phyloP scores from a whole-genome alignment of 1,140 invertebrate species.

The Dendroctonus ponderosae region DNA sequence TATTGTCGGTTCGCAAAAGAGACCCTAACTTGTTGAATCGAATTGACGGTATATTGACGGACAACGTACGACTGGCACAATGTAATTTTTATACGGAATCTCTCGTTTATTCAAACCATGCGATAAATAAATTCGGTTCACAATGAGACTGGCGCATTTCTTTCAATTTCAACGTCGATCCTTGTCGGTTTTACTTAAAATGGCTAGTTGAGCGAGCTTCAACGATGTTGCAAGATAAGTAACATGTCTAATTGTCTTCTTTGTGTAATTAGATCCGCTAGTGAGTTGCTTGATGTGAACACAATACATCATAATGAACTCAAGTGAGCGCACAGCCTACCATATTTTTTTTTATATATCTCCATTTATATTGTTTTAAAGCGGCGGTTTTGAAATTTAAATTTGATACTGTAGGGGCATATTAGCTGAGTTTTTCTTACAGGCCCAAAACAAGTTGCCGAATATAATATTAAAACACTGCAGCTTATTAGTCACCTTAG shows the following conservation, averaged over 20 bases:
- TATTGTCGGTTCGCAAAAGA: constrained; percentile 14
- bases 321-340: no score
- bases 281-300: background rate
- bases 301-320: background rate
- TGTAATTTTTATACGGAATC: constrained; percentile 32
- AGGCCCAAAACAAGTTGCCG: no score
- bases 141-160: constrained; percentile 34
- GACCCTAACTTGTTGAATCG: constrained; percentile 27
- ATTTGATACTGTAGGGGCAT: no score
- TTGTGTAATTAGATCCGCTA: constrained; percentile 3
- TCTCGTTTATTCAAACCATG: constrained; percentile 35
- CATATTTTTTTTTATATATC: no score
- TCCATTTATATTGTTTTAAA: no score
- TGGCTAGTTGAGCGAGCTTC: constrained; percentile 8
- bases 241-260: constrained; percentile 25
- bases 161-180: constrained; percentile 31
- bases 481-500: no score
- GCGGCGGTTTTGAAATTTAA: no score
- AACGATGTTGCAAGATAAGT: constrained; percentile 16
- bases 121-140: constrained; percentile 34
- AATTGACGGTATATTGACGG: constrained; percentile 32
- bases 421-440: no score
- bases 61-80: constrained; percentile 29
- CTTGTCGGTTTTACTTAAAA: constrained; percentile 25
- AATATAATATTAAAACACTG: no score